These are phyloP conservation scores for Epizoanthus scotinus DNA, from an alignment of 92 coral and sea anemone genomes.

Conservation along the genomic window DNA sequence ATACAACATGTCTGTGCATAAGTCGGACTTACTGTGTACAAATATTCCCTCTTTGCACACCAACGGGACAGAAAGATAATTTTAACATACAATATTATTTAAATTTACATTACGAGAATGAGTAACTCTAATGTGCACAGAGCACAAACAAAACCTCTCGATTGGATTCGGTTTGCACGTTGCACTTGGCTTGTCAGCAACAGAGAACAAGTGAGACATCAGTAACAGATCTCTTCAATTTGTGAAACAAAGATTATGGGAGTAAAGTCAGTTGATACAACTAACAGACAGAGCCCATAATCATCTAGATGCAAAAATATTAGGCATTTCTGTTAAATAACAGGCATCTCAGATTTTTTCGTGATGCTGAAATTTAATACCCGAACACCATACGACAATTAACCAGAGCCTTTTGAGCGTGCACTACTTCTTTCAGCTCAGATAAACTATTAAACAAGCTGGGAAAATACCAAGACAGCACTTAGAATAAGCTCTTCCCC, in stretches of 20 bases:
- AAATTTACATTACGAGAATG: constrained; percentile 42
- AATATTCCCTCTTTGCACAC: constrained; percentile 32
- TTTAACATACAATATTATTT: constrained; percentile 29
- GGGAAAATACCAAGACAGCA: constrained; percentile 23
- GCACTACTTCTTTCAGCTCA: constrained; percentile 27
- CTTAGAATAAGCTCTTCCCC: background rate
- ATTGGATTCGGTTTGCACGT: constrained; percentile 1
- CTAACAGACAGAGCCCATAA: constrained; percentile 12
- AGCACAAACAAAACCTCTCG: constrained; percentile 23
- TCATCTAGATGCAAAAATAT: constrained; percentile 27
- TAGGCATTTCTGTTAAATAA: constrained; percentile 13
- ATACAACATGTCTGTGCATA: background rate
- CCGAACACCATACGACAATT: constrained; percentile 29
- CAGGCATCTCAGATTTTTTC: constrained; percentile 49
- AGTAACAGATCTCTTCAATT: background rate
- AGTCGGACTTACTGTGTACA: constrained; percentile 20
- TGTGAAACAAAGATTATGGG: constrained; percentile 7
- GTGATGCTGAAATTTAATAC: constrained; percentile 61
- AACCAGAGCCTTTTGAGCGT: background rate
- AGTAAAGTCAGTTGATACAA: constrained; percentile 22
- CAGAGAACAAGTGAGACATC: constrained; percentile 4
- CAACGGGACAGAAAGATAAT: constrained; percentile 24
- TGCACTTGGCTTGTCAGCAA: constrained; percentile 33
- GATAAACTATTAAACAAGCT: background rate
- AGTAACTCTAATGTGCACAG: constrained; percentile 20